Evolutionary conservation across 2,797 vertebrate species (phyloP), one percentile per base, ranked within the genome.

Genomic region (Gallinago nigripennis): DNA sequence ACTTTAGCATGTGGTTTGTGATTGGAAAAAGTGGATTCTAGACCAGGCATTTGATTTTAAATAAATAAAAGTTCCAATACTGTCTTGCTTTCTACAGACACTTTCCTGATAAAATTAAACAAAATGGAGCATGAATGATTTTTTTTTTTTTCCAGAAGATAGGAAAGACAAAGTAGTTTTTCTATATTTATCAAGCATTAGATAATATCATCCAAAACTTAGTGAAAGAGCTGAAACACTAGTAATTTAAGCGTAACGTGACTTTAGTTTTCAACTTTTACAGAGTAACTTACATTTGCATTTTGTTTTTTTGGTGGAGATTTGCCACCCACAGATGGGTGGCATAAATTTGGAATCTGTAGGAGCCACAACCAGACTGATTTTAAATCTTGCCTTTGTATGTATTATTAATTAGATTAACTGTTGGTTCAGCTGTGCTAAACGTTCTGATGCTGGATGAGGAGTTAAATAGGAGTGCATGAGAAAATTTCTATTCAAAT

Each of bases 401-500:
- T n/a, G 27, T 45, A 12, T 72, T 90, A 39, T 89, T 64, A 86
- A 70, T 87, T 60, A 82, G 75, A 30, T 70, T 46, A 95, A 43
- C 41, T n/a, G 46, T 76, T 0, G 3, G 11, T 72, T 81, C 25
- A 58, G 31, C 37, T 37, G 76, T 2, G 3, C 33, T 43, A 53
- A 72, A 43, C 27, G 30, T 30, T 25, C 28, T 76, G 66, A 53
- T 72, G 66, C 51, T 88, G 63, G 14, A 35, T 66, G 39, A 1
- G 2, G 48, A 65, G 17, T 54, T 60, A 68, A 58, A 72, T 60
- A 56, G 30, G 63, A 73, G 23, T 10, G 25, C 46, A 50, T 86
- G 77, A 90, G 73, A 92, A 82, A 43, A 8, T 63, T 69, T 65
- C 70, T 93, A 43, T 90, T 88, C 57, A 88, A 92, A 83, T 88